Base-by-base conservation (phyloP, 2,113 vertebrate species). In the Chauna torquata region DNA sequence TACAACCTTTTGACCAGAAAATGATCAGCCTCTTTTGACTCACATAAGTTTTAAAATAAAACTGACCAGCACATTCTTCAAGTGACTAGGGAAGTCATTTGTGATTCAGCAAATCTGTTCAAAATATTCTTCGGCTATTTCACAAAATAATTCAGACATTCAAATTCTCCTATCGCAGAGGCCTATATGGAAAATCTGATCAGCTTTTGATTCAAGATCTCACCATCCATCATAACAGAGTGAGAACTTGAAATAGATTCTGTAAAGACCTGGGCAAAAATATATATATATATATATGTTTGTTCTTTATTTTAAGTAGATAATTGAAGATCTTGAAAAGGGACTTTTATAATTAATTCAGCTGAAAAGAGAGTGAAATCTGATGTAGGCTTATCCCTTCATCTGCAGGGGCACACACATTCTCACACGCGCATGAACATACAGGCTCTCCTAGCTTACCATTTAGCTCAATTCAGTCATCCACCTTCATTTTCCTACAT, bases 391-490 rank as follows among this genome's bases (percentile, higher is more conserved):
- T 72, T 49, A 72, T 2, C 16, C 8, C 12, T 76, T 75, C 42
- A 68, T 45, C 20, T 69, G 34, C 22, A 77, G 9, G 13, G 12
- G 17, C n/a, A 61, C 11, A 50, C 4, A 27, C 24, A 52, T 3
- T 66, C 55, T 32, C 55, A 58, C 22, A 22, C 0, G 1, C 13
- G 15, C 4, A 2, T 27, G 38, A n/a, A 52, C 16, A 64, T 17
- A 24, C 8, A 49, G 28, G n/a, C 52, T 70, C 49, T 83, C 57
- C 62, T 4, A 86, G 36, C 19, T 34, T 52, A 57, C 24, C 40
- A 52, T 24, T 57, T 57, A 58, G 15, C 70, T 87, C 36, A 76
- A 59, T 82, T 75, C 64, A 84, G 52, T 62, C 38, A 84, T 28
- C n/a, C 8, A 34, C 19, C 36, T 72, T 72, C 17, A 32, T 58